A percentile compares a stretch with the other conserved stretches of the same genome.
These are phyloP conservation scores for Formicarius rufipectus DNA, from an alignment of 2,113 vertebrate species.

Conservation along the genomic window DNA sequence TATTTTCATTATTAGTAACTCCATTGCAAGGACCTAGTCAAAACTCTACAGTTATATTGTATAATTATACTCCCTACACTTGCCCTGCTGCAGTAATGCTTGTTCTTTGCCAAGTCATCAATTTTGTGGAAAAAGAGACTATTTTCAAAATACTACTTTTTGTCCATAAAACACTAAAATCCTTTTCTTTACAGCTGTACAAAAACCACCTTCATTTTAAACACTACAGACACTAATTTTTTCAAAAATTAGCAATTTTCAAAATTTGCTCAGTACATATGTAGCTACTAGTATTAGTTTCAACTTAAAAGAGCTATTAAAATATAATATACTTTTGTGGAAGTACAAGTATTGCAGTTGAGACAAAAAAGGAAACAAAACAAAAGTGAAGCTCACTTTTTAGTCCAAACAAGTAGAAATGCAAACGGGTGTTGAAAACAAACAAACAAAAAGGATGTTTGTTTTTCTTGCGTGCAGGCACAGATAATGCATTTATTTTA, in stretches of 20 bases:
- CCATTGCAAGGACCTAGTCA: background rate
- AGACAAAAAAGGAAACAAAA: constrained; percentile 3
- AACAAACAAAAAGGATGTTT: fast-evolving
- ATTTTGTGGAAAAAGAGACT: fast-evolving
- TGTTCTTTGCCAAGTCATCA: background rate
- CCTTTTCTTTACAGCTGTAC: background rate
- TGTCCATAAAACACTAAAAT: background rate
- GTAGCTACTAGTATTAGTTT: background rate
- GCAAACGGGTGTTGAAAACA: background rate
- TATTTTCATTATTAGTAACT: background rate
- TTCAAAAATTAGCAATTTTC: background rate
- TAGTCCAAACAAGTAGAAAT: background rate
- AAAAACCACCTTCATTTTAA: fast-evolving
- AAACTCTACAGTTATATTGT: background rate
- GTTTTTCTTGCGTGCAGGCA: background rate
- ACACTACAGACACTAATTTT: background rate
- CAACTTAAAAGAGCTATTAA: background rate
- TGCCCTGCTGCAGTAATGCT: background rate
- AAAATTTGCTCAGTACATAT: background rate
- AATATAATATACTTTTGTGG: background rate
- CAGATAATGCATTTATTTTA: background rate
- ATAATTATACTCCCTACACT: background rate
- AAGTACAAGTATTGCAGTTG: background rate
- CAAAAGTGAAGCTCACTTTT: background rate
- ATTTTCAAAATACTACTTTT: background rate